phyloP scores from a whole-genome alignment of 2,797 vertebrate genomes.

The Apodemus agrarius region DNA sequence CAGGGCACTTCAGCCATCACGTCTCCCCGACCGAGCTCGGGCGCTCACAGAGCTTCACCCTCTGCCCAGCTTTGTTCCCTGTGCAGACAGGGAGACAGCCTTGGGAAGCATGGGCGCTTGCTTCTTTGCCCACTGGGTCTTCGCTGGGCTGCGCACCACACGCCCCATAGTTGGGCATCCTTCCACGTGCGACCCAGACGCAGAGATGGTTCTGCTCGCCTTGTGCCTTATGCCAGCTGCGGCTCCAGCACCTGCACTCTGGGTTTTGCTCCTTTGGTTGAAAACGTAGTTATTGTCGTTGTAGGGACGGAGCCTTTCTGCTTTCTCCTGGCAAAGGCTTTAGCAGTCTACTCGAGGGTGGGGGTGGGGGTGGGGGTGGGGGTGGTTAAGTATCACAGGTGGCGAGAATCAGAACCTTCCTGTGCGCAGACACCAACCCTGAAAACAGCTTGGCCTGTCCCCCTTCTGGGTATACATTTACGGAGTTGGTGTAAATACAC shows the following conservation, averaged over 20 bases:
- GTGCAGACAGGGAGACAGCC: neutral
- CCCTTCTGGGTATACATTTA: neutral
- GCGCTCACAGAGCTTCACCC: neutral
- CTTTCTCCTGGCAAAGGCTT: slow-evolving; percentile 24
- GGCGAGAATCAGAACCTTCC: neutral
- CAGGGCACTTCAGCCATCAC: fast-evolving
- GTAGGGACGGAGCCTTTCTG: neutral
- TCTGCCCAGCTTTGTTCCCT: too few relatives aligned
- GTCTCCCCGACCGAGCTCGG: neutral
- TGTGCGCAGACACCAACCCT: fast-evolving
- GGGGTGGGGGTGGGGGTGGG: fast-evolving
- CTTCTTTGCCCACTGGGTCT: fast-evolving
- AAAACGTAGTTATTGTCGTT: neutral
- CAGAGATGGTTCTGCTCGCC: neutral
- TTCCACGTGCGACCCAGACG: too few relatives aligned
- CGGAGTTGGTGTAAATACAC: neutral
- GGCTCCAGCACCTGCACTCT: neutral
- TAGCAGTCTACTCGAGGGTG: neutral
- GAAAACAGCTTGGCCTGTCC: too few relatives aligned
- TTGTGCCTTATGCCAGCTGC: neutral
- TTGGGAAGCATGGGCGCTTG: neutral
- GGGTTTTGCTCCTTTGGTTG: neutral
- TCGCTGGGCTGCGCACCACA: too few relatives aligned
- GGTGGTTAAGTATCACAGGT: neutral
- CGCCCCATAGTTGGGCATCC: neutral